Conservation (phyloP, 2,797 vertebrate genomes). For the Falco rusticolus region DNA sequence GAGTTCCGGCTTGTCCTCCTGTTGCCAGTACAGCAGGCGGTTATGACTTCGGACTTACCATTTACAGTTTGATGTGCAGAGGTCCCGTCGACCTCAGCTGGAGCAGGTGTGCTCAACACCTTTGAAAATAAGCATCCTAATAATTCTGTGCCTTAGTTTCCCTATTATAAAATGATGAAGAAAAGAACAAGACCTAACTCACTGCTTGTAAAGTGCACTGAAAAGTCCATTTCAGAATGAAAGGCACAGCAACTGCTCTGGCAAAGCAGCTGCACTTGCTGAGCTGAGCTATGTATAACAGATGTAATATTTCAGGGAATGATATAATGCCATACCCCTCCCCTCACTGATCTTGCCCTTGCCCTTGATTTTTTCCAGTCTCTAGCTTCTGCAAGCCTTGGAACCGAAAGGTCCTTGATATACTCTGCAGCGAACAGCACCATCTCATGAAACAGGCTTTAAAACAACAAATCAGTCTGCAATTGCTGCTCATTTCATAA, state of each 20-base stretch:
- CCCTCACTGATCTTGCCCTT: not conserved
- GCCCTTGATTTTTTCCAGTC: slow-evolving; percentile 13
- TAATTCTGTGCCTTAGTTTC: not conserved
- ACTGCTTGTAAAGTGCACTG: not conserved
- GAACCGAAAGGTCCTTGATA: slow-evolving; percentile 26
- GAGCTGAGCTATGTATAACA: not conserved
- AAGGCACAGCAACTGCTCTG: not conserved
- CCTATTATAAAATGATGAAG: not conserved
- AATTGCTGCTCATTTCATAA: slow-evolving; percentile 55
- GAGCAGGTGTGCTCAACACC: not conserved
- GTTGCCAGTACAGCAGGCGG: not conserved
- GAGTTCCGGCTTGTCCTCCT: not conserved
- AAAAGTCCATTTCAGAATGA: not conserved
- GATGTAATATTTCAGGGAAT: not conserved
- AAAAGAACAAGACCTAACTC: not conserved
- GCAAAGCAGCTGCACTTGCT: not conserved
- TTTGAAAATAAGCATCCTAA: not conserved
- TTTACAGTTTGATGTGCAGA: not conserved
- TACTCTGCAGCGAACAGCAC: slow-evolving; percentile 16
- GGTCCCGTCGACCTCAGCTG: not conserved
- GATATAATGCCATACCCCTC: not conserved
- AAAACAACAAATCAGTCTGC: slow-evolving; percentile 60
- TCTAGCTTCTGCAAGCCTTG: slow-evolving; percentile 27
- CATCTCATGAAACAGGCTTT: slow-evolving; percentile 35
- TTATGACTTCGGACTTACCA: not conserved